Percentiles rank a stretch among this genome's conserved stretches.
phyloP scores from a whole-genome alignment of 2,113 vertebrate species.

The Otolemur garnettii region DNA sequence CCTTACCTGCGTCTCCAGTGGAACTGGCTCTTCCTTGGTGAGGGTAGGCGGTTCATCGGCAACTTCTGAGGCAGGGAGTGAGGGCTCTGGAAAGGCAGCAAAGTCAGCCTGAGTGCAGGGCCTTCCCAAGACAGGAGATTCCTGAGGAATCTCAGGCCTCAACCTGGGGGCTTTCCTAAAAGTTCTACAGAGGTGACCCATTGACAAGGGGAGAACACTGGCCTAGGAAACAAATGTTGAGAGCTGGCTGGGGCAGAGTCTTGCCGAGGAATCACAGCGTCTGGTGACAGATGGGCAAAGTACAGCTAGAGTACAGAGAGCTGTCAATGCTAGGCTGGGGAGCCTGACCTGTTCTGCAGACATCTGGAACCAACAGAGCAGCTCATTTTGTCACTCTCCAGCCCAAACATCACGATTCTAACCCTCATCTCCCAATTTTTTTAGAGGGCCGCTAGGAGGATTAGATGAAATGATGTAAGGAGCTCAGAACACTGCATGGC shows the following conservation, averaged over 20 bases:
- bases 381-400: not conserved
- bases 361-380: not conserved
- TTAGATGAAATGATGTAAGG: not conserved
- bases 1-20: slow-evolving; percentile 90
- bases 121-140: not conserved
- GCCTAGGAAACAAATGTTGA: not conserved
- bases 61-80: slow-evolving; percentile 93
- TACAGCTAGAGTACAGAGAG: not conserved
- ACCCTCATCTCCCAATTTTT: not conserved
- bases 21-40: slow-evolving; percentile 96
- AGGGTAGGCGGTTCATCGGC: slow-evolving; percentile 98
- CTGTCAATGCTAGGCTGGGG: not conserved
- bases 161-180: not conserved
- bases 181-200: not conserved
- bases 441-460: not conserved
- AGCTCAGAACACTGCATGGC: not conserved
- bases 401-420: not conserved
- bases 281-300: too few species aligned
- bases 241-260: too few species aligned
- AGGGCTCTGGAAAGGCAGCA: slow-evolving; percentile 89
- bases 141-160: not conserved
- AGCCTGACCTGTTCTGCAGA: not conserved
- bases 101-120: not conserved
- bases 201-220: too few species aligned
- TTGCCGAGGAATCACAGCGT: not conserved